Conservation (phyloP, 1,140 invertebrate genomes). For the Panagrolaimus sp. region DNA sequence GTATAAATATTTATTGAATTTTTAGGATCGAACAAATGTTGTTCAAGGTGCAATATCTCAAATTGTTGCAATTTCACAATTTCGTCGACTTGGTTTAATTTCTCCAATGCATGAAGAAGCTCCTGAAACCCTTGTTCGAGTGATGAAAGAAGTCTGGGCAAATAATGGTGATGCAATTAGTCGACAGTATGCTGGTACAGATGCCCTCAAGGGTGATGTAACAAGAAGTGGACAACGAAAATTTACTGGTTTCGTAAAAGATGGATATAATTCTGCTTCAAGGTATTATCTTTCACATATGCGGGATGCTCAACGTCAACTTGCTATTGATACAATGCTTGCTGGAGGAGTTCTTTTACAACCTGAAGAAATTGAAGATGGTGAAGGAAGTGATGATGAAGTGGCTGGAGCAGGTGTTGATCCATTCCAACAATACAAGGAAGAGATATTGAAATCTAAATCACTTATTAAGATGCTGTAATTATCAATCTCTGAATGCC, state of each 20-base stretch:
- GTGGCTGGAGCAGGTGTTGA: background rate
- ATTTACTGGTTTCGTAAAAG: conserved; percentile 92
- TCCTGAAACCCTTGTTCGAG: conserved; percentile 44
- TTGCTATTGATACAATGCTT: conserved; percentile 72
- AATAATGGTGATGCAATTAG: conserved; percentile 65
- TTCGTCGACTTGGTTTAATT: conserved; percentile 50
- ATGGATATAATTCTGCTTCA: conserved; percentile 93
- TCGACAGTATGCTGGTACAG: conserved; percentile 64
- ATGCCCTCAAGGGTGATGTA: conserved; percentile 71
- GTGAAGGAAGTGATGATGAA: too few species aligned
- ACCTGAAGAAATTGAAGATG: conserved; percentile 36
- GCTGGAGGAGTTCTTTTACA: conserved; percentile 4
- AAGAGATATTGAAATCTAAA: conserved; percentile 23
- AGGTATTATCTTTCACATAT: conserved; percentile 92
- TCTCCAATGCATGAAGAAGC: conserved; percentile 39
- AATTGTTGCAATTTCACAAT: conserved; percentile 62
- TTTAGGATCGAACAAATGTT: conserved; percentile 55
- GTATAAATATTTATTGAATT: too few species aligned
- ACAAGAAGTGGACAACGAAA: conserved; percentile 93
- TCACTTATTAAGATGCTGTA: conserved; percentile 24
- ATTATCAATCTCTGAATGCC: background rate
- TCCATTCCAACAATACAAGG: conserved; percentile 25
- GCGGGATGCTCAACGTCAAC: conserved; percentile 88
- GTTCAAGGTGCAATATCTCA: conserved; percentile 62
- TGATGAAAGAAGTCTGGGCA: conserved; percentile 63